Conservation (phyloP, 2,797 vertebrate species). For the Halcyon smyrnensis region DNA sequence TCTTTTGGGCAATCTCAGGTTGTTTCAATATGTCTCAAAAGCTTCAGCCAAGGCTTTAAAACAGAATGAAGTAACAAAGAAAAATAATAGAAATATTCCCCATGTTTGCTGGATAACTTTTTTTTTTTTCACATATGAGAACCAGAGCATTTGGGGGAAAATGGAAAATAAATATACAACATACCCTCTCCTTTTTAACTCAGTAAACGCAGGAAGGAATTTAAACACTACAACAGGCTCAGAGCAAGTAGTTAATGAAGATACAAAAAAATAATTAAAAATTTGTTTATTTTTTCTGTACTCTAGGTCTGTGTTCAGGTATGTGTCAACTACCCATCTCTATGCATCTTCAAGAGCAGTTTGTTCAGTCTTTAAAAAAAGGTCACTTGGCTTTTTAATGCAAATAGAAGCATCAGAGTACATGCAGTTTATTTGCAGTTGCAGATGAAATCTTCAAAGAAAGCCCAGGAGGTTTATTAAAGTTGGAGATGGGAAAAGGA, state of each 20-base stretch:
- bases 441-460: constrained; percentile 30
- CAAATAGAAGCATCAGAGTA: not conserved
- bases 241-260: not conserved
- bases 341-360: not conserved
- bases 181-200: not conserved
- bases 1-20: not conserved
- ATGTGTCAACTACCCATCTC: not conserved
- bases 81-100: not conserved
- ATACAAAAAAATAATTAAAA: not conserved
- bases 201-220: not conserved
- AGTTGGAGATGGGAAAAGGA: not conserved
- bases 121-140: not conserved
- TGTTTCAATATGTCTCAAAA: not conserved
- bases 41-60: not conserved
- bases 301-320: not conserved
- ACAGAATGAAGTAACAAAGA: not conserved
- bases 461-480: constrained; percentile 31
- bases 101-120: not conserved
- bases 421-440: not conserved
- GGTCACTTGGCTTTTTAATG: not conserved
- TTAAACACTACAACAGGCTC: not conserved
- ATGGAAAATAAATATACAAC: not conserved
- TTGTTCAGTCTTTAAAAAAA: not conserved
- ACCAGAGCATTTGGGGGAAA: not conserved
- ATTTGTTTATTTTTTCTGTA: not conserved